These are phyloP conservation scores for Bombus soroeensis DNA, from an alignment of 1,140 invertebrate species.

Conservation along the genomic window DNA sequence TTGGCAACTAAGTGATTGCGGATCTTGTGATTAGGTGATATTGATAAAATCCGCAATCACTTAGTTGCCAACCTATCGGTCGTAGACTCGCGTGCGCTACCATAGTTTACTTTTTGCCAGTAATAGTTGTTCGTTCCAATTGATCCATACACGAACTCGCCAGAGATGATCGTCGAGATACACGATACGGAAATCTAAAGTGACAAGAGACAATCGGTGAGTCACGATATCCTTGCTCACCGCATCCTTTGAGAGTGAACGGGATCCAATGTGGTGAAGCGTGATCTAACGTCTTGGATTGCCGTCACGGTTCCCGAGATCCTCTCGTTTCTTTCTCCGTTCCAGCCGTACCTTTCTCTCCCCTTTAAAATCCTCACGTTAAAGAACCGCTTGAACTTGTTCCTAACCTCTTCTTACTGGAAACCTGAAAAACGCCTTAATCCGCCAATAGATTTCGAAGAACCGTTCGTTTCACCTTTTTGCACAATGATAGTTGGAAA, in stretches of 20 bases:
- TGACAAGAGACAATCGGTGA: conserved; percentile 29
- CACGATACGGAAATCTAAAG: conserved; percentile 2
- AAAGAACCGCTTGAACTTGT: conserved; percentile 5
- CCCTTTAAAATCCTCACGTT: neutral
- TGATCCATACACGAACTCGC: neutral
- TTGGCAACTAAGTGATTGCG: too few species aligned
- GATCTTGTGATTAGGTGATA: too few species aligned
- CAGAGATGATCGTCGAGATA: neutral
- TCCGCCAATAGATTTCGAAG: neutral
- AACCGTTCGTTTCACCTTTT: neutral
- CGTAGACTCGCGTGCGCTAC: neutral
- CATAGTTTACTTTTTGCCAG: neutral
- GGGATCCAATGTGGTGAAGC: conserved; percentile 31
- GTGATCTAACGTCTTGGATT: conserved; percentile 38
- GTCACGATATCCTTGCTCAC: conserved; percentile 28
- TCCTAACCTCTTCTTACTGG: neutral
- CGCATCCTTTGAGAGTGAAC: conserved; percentile 44
- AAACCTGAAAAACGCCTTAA: neutral
- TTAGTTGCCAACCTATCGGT: too few species aligned
- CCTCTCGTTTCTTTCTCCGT: neutral
- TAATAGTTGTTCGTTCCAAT: neutral
- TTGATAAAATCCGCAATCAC: too few species aligned
- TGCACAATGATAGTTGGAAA: neutral
- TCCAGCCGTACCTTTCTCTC: neutral
- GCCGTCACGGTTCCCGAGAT: conserved; percentile 23